Evolutionary conservation across 2,888 invertebrate genomes (phyloP).

Genomic region (Eupithecia vulgata): DNA sequence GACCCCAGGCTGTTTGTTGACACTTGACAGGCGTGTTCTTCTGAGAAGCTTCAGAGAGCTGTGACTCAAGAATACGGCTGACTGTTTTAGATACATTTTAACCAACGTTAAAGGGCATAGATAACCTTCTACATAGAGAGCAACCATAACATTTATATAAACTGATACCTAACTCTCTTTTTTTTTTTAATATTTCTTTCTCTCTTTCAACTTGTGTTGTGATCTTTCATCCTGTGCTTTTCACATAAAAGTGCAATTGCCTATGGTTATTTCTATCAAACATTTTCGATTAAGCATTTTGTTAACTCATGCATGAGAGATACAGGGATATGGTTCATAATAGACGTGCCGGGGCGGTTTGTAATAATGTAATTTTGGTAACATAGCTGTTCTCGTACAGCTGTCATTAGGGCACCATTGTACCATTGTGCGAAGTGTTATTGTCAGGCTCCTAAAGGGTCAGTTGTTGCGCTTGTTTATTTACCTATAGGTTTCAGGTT

Average conservation of each 20-base stretch:
- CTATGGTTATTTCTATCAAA: background rate
- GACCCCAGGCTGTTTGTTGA: no score
- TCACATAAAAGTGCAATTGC: background rate
- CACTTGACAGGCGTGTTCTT: no score
- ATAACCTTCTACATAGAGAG: no score
- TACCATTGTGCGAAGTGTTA: conserved; percentile 12
- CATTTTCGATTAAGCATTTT: no score
- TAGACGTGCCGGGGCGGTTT: no score
- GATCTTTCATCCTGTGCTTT: background rate
- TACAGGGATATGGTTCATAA: no score
- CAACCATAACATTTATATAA: background rate
- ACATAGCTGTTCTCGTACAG: background rate
- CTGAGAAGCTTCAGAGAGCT: no score
- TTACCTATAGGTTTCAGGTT: background rate
- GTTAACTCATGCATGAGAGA: background rate
- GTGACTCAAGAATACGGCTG: no score
- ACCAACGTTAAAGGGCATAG: no score
- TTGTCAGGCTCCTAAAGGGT: conserved; percentile 10
- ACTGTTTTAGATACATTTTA: no score
- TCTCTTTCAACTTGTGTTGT: background rate
- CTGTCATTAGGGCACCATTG: conserved; percentile 3
- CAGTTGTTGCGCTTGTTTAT: conserved; percentile 12
- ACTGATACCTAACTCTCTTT: background rate
- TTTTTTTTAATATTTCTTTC: background rate
- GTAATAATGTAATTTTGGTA: no score